Evolutionary conservation across 37 sponge, comb jelly and placozoan genomes (phyloP), one percentile per base, ranked within the genome.

Genomic region (Oopsacas minuta): DNA sequence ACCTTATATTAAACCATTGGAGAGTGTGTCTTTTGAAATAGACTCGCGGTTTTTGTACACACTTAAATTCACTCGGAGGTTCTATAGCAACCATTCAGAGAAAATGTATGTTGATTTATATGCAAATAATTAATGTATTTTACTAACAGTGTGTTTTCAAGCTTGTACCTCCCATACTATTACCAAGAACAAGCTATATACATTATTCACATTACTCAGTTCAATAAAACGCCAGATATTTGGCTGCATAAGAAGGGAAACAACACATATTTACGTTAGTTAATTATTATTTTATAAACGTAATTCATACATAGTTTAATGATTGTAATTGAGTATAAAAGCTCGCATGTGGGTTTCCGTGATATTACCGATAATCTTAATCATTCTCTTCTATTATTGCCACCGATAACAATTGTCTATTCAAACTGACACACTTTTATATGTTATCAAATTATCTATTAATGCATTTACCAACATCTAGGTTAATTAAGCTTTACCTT

Each of bases 221-320:
- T 12, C 17, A 20, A 3, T 34, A 61, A 10, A 61, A 3, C 75
- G 22, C 75, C 30, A 32, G 30, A 61, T 3, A 34, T 61, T 20
- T 32, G 22, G 20, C 75, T 61, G 1, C 20, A 3, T 12, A n/a
- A 10, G 30, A 10, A 10, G 1, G 17, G 17, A 3, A 32, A 25
- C 75, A 61, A 61, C 75, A 61, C 75, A 25, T 61, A 32, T 61
- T 34, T 61, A 3, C 75, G 75, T 61, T 10, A 61, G 75, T 61
- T 42, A 42, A 17, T 42, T 15, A 42, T n/a, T n/a, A n/a, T n/a
- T n/a, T n/a, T n/a, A n/a, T n/a, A n/a, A n/a, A n/a, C n/a, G n/a
- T n/a, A n/a, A n/a, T n/a, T n/a, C n/a, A n/a, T n/a, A n/a, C n/a
- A n/a, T n/a, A n/a, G n/a, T n/a, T n/a, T n/a, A n/a, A n/a, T n/a